Evolutionary conservation across 2,113 vertebrate genomes (phyloP).

Genomic region (Mastomys natalensis): DNA sequence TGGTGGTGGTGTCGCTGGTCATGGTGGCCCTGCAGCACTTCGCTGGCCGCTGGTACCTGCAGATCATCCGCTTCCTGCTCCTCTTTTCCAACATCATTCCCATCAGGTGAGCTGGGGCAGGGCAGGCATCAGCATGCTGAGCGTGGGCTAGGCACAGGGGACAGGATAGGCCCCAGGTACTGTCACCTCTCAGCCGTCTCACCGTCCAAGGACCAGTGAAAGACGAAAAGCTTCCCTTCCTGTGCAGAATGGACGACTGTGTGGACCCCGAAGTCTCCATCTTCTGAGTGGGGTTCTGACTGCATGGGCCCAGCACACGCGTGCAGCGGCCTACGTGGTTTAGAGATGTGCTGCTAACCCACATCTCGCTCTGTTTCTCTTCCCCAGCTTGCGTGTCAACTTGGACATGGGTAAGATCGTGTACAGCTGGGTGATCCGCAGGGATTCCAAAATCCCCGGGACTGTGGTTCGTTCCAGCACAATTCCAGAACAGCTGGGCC

Average conservation of each 20-base stretch:
- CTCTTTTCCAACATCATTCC: conserved; percentile 98
- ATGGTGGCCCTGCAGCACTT: conserved; percentile 99
- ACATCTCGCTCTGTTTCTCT: background rate
- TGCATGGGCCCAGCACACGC: accelerated
- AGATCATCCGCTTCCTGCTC: conserved; percentile 97
- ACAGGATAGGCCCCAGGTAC: background rate
- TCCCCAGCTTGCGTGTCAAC: conserved; percentile 94
- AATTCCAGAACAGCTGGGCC: conserved; percentile 97
- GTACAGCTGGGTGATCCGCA: conserved; percentile 99
- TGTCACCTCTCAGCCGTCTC: background rate
- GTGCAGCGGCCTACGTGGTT: accelerated
- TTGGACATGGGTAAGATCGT: conserved; percentile 99
- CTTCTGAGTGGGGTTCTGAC: no score
- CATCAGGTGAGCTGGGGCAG: conserved; percentile 90
- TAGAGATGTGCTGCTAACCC: background rate
- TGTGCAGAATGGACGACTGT: no score
- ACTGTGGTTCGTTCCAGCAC: conserved; percentile 97
- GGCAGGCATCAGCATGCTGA: accelerated
- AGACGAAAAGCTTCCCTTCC: background rate
- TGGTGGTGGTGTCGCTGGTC: conserved; percentile 96
- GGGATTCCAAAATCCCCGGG: conserved; percentile 96
- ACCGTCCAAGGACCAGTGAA: background rate
- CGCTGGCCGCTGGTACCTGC: conserved; percentile 97
- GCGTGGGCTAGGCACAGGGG: no score
- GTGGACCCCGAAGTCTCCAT: accelerated